These are phyloP conservation scores for Salvelinus sp. DNA, from an alignment of 2,113 vertebrate genomes.

Conservation along the genomic window DNA sequence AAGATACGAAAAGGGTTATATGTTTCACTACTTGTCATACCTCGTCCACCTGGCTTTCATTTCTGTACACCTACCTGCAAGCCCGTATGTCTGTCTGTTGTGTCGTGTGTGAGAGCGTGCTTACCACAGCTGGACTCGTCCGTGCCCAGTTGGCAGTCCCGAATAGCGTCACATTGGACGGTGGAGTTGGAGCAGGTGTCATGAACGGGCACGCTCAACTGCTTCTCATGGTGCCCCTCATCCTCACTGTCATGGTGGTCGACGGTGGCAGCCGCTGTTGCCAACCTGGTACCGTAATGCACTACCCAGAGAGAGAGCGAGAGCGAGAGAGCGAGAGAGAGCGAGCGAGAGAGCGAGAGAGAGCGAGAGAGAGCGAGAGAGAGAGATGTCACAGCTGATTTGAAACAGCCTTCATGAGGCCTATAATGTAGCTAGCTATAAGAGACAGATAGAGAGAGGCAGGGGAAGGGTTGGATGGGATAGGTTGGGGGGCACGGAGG, in stretches of 20 bases:
- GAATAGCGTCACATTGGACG: slow-evolving; percentile 53
- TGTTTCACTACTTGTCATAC: background rate
- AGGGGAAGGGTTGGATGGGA: background rate
- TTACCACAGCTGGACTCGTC: slow-evolving; percentile 72
- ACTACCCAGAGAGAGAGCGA: slow-evolving; percentile 47
- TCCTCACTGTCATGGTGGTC: background rate
- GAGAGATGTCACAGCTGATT: no score
- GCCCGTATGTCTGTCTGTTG: background rate
- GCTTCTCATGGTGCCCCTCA: fast-evolving
- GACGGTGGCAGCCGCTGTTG: background rate
- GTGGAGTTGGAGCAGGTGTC: slow-evolving; percentile 62
- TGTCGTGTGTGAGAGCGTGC: slow-evolving; percentile 7
- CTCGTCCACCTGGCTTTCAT: background rate
- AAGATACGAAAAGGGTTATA: background rate
- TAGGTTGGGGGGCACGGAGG: background rate
- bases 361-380: no score
- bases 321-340: background rate
- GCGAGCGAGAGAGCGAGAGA: no score
- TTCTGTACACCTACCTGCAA: slow-evolving; percentile 7
- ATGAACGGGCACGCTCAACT: fast-evolving
- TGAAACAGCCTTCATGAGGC: no score
- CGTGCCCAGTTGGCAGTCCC: slow-evolving; percentile 53
- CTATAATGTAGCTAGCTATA: no score
- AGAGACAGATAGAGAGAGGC: background rate
- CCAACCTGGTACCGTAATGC: slow-evolving; percentile 39